These are phyloP conservation scores for Venustaconcha ellipsiformis DNA, from an alignment of 1,140 invertebrate species.

Conservation along the genomic window DNA sequence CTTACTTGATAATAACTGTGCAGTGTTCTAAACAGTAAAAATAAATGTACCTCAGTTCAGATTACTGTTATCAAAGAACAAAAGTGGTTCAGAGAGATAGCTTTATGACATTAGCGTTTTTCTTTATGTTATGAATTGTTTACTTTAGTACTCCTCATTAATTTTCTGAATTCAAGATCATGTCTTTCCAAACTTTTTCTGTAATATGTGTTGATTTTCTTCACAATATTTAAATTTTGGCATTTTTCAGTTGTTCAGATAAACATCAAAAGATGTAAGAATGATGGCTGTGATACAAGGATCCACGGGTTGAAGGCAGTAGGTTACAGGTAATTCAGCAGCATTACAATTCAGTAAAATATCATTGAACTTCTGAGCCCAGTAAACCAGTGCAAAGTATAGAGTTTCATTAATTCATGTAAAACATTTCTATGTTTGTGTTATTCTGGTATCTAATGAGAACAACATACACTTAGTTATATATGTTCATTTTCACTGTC, in stretches of 20 bases:
- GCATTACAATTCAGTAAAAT: not conserved
- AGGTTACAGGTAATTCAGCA: conserved; percentile 59
- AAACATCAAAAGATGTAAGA: conserved; percentile 66
- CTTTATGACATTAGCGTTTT: too few species aligned
- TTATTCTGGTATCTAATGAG: not conserved
- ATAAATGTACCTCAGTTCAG: too few species aligned
- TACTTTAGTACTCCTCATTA: too few species aligned
- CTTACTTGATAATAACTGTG: too few species aligned
- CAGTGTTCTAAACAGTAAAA: too few species aligned
- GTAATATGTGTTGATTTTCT: not conserved
- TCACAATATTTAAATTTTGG: conserved; percentile 17
- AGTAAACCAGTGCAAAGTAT: not conserved
- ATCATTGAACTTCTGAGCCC: not conserved
- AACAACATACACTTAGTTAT: too few species aligned
- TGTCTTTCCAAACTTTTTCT: not conserved
- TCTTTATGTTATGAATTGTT: too few species aligned
- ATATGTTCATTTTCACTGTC: too few species aligned
- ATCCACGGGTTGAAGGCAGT: conserved; percentile 62
- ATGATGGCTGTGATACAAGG: conserved; percentile 68
- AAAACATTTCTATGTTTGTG: not conserved
- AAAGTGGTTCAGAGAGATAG: too few species aligned
- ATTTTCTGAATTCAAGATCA: not conserved
- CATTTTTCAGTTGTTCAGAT: conserved; percentile 62
- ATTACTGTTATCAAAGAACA: too few species aligned
- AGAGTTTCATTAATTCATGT: not conserved